Evolutionary conservation across 2,888 invertebrate genomes (phyloP).

Genomic region (Sycophila texana): DNA sequence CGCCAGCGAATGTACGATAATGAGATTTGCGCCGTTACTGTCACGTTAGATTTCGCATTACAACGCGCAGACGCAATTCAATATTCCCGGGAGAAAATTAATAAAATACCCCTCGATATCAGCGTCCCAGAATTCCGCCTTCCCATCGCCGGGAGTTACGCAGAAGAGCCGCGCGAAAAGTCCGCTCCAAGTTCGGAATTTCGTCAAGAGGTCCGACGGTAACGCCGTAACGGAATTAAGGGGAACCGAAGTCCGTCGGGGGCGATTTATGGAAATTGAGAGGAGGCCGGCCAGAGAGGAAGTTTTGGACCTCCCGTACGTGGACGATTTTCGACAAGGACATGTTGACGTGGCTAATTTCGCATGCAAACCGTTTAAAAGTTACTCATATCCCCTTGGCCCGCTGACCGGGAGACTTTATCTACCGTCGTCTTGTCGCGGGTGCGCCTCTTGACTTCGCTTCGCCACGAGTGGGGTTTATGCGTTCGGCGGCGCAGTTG

Average conservation of each 20-base stretch:
- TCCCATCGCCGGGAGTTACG: background rate
- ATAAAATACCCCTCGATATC: too few species aligned
- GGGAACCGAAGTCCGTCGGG: background rate
- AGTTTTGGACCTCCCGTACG: background rate
- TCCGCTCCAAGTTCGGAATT: background rate
- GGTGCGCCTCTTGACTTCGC: too few species aligned
- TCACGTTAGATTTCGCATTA: constrained; percentile 23
- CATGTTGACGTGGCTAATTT: constrained; percentile 57
- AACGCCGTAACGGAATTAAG: constrained; percentile 15
- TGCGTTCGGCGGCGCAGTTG: background rate
- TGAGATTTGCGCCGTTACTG: constrained; percentile 46
- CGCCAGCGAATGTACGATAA: constrained; percentile 4
- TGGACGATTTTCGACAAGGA: constrained; percentile 54
- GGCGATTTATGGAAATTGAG: constrained; percentile 35
- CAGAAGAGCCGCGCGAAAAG: background rate
- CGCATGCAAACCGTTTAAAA: constrained; percentile 49
- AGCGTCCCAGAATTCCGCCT: too few species aligned
- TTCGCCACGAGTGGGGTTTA: background rate
- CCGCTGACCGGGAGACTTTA: too few species aligned
- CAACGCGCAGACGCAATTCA: background rate
- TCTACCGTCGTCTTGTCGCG: too few species aligned
- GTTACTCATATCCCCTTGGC: too few species aligned
- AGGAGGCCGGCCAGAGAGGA: background rate
- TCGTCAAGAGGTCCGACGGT: constrained; percentile 8
- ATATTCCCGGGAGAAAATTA: background rate